Base-by-base conservation (phyloP, 2,113 vertebrate species). In the Meles meles region DNA sequence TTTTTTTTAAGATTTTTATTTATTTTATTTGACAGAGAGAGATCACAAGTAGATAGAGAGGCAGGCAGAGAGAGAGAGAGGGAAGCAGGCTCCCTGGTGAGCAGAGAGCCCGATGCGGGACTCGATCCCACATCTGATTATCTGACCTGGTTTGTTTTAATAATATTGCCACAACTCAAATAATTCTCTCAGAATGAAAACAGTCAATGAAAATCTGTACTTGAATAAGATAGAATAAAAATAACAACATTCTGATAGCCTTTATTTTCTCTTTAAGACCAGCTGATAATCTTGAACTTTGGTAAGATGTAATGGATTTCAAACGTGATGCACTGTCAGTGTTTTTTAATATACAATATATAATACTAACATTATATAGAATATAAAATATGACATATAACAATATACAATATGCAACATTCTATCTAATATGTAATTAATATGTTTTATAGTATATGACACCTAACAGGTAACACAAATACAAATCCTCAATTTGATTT, bases 141-240 rank as follows among this genome's bases (percentile, higher is more conserved):
- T 67, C 55, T 84, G 77, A 95, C 39, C 71, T 44, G 49, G 27
- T 79, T 98, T 93, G 7, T 57, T 98, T 80, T 61, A 29, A 67
- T 87, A 2, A 85, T 3, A 23, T 63, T 93, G 90, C 63, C 69
- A 76, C 18, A 57, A 84, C 86, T 18, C 37, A 96, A n/a, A 92
- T 77, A 65, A 44, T 89, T 77, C 57, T 95, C 83, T 96, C 92
- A 83, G 17, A 23, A 55, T 89, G 44, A 94, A 96, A 97, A 18
- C 20, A 44, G 49, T 27, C 13, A 87, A 29, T 65, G 57, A 93
- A 97, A 82, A 69, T 93, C 88, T 88, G 11, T 71, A 74, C 37
- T 79, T 94, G 67, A 97, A 80, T 65, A 49, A 31, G 39, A 80
- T n/a, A 0, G 15, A 91, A 79, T 91, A 95, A 96, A 93, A 69